Percentiles rank a stretch among this genome's conserved stretches.
Evolutionary conservation across 1,140 invertebrate genomes (phyloP).

Genomic region (Nasonia longicornis): DNA sequence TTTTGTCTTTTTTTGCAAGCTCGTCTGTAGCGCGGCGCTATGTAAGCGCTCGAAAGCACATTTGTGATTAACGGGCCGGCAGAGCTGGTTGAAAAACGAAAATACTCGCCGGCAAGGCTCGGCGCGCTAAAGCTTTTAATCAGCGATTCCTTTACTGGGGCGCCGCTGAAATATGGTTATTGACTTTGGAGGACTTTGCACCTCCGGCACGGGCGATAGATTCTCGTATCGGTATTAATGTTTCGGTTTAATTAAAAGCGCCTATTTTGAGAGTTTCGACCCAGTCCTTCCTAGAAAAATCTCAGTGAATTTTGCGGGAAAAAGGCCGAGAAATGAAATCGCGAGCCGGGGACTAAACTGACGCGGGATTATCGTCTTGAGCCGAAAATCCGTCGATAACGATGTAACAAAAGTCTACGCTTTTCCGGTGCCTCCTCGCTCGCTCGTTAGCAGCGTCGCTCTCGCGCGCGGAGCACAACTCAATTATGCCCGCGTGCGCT

Average conservation of each 20-base stretch:
- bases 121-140: conserved; percentile 21
- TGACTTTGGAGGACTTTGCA: conserved; percentile 12
- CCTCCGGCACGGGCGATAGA: no score
- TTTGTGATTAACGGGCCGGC: conserved; percentile 28
- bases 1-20: neutral
- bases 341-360: neutral
- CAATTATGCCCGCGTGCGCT: conserved; percentile 19
- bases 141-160: conserved; percentile 10
- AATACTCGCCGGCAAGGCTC: neutral
- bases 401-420: conserved; percentile 12
- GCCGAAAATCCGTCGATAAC: conserved; percentile 26
- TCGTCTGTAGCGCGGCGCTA: neutral
- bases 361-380: neutral
- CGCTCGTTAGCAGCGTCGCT: neutral
- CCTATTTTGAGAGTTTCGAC: no score
- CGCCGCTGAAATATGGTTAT: conserved; percentile 18
- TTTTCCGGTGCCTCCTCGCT: conserved; percentile 2
- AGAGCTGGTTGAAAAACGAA: conserved; percentile 11
- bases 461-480: conserved; percentile 20
- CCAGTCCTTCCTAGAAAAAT: no score
- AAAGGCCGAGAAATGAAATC: no score
- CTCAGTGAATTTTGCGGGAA: no score
- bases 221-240: no score
- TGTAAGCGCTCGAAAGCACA: neutral
- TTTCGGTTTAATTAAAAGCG: no score